Evolutionary conservation across 2,888 invertebrate species (phyloP).

Genomic region (Drosophila subquinaria): DNA sequence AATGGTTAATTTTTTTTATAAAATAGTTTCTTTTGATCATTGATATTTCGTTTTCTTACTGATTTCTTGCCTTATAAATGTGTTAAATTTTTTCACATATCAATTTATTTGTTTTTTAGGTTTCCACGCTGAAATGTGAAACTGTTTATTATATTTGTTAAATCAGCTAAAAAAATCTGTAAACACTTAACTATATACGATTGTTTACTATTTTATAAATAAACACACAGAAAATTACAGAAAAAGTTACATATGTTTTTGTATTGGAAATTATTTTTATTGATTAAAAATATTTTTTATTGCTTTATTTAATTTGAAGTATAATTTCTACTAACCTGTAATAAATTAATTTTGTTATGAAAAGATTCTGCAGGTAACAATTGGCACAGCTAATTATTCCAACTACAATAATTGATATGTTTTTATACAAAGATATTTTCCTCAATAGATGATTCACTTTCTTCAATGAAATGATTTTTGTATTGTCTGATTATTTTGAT

Average conservation of each 20-base stretch:
- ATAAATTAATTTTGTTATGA: too few species aligned
- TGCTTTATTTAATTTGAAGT: background rate
- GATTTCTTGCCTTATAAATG: background rate
- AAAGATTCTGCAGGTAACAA: background rate
- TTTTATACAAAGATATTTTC: slow-evolving; percentile 12
- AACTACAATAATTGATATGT: slow-evolving; percentile 1
- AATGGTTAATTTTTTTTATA: background rate
- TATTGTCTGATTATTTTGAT: slow-evolving; percentile 5
- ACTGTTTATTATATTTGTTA: too few species aligned
- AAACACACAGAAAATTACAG: too few species aligned
- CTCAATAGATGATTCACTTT: slow-evolving; percentile 6
- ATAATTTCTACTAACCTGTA: background rate
- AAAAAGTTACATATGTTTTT: too few species aligned
- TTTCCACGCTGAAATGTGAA: too few species aligned
- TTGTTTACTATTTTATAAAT: too few species aligned
- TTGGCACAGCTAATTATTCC: background rate
- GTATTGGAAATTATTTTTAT: too few species aligned
- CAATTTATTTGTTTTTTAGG: too few species aligned
- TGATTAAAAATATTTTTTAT: too few species aligned
- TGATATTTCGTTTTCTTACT: background rate
- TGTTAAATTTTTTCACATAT: too few species aligned
- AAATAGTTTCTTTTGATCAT: background rate
- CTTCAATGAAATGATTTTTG: background rate
- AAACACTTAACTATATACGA: too few species aligned
- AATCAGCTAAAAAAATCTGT: too few species aligned